A percentile compares a stretch with the other conserved stretches of the same genome.
Conservation (phyloP, 2,888 invertebrate genomes). For the Onthophagus sagittarius region DNA sequence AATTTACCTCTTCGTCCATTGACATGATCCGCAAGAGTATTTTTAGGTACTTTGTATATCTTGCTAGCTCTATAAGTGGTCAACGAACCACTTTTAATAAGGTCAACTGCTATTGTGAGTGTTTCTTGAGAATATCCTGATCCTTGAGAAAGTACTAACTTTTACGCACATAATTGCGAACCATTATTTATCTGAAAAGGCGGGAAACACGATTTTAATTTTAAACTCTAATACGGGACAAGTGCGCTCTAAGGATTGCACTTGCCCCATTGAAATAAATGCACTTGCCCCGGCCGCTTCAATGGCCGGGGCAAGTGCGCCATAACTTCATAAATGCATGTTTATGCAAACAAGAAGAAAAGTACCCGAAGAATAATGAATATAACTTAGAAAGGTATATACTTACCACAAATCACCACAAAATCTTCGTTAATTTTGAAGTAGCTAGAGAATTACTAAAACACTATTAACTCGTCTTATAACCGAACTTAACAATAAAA, state of each 20-base stretch:
- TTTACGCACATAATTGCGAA: slow-evolving; percentile 16
- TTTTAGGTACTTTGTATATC: slow-evolving; percentile 20
- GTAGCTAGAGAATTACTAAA: slow-evolving; percentile 18
- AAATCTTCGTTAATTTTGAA: slow-evolving; percentile 18
- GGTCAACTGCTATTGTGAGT: slow-evolving; percentile 11
- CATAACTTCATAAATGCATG: slow-evolving; percentile 16
- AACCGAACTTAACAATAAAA: slow-evolving; percentile 14
- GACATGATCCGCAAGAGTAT: slow-evolving; percentile 20
- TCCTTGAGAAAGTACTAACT: slow-evolving; percentile 10
- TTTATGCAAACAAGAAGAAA: slow-evolving; percentile 15
- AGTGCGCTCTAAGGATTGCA: slow-evolving; percentile 14
- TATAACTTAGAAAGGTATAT: slow-evolving; percentile 21
- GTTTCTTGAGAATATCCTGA: slow-evolving; percentile 15
- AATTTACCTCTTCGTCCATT: slow-evolving; percentile 22
- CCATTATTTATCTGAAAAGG: slow-evolving; percentile 14
- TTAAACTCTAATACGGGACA: slow-evolving; percentile 14
- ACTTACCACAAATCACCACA: slow-evolving; percentile 21
- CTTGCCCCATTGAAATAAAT: slow-evolving; percentile 12
- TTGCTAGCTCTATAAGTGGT: slow-evolving; percentile 17
- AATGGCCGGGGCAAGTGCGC: slow-evolving; percentile 17
- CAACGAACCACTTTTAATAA: slow-evolving; percentile 15
- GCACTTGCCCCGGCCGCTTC: slow-evolving; percentile 15
- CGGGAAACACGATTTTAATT: slow-evolving; percentile 12
- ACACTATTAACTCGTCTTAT: slow-evolving; percentile 17
- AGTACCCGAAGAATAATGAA: slow-evolving; percentile 17